phyloP scores from a whole-genome alignment of 2,113 vertebrate species.

The Oncorhynchus clarkii region DNA sequence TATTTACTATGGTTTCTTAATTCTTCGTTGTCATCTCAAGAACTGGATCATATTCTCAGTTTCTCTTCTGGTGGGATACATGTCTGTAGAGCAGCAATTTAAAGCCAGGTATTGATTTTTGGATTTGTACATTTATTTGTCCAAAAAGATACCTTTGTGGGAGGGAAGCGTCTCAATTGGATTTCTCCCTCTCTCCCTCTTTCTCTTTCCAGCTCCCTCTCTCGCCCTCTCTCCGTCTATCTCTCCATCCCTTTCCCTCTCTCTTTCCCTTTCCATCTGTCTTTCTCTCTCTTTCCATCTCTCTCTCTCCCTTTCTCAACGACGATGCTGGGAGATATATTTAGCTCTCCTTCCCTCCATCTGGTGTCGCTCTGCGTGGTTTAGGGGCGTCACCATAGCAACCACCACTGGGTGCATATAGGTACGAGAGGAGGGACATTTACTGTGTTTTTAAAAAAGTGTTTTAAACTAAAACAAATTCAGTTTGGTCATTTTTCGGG shows the following conservation, averaged over 20 bases:
- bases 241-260: constrained; percentile 8
- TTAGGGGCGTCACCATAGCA: constrained; percentile 80
- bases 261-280: constrained; percentile 9
- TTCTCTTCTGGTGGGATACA: constrained; percentile 11
- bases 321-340: constrained; percentile 79
- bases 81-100: constrained; percentile 22
- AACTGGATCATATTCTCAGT: neutral
- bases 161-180: constrained; percentile 49
- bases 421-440: constrained; percentile 68
- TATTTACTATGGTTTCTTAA: too few species aligned
- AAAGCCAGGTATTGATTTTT: constrained; percentile 40
- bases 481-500: too few species aligned
- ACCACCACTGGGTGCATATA: constrained; percentile 75
- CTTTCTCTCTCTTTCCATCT: constrained; percentile 49
- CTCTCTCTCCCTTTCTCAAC: constrained; percentile 54
- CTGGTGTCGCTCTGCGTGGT: constrained; percentile 72
- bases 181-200: constrained; percentile 37
- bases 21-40: neutral
- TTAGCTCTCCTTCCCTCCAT: constrained; percentile 79
- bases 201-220: too few species aligned
- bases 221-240: too few species aligned
- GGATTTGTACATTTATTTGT: constrained; percentile 38
- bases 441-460: constrained; percentile 64
- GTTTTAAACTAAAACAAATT: constrained; percentile 55
- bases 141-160: constrained; percentile 45